phyloP scores from a whole-genome alignment of 2,797 vertebrate genomes.

The Sebastes hubbsi region DNA sequence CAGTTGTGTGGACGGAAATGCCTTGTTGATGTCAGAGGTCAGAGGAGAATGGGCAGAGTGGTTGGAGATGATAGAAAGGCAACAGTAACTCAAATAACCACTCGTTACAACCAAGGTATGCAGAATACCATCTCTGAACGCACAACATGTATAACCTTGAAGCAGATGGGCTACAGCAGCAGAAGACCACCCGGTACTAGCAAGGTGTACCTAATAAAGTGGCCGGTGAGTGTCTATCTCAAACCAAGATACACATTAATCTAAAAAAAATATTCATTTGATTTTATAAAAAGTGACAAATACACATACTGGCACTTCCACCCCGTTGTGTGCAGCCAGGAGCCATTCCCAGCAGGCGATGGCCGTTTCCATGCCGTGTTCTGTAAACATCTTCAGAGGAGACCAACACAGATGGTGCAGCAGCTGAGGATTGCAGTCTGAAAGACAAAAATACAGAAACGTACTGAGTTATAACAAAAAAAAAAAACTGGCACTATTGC shows the following conservation, averaged over 20 bases:
- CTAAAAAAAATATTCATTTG: not conserved
- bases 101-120: no score
- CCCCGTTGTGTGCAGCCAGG: slow-evolving; percentile 91
- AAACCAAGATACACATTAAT: not conserved
- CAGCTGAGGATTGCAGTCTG: slow-evolving; percentile 93
- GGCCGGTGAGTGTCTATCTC: not conserved
- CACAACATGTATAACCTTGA: accelerated
- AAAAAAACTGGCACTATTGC: not conserved
- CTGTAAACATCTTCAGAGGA: slow-evolving; percentile 95
- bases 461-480: not conserved
- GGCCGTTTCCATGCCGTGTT: slow-evolving; percentile 95
- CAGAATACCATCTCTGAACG: no score
- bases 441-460: not conserved
- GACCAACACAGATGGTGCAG: slow-evolving; percentile 97
- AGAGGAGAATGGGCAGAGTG: no score
- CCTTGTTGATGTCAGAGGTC: no score
- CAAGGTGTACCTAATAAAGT: no score
- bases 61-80: no score
- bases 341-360: slow-evolving; percentile 99
- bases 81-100: no score
- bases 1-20: no score
- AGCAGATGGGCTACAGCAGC: no score
- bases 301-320: slow-evolving; percentile 92
- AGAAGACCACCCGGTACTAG: no score
- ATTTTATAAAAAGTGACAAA: not conserved